These are phyloP conservation scores for Scaptomyza flava DNA, from an alignment of 2,888 invertebrate genomes.

Conservation along the genomic window DNA sequence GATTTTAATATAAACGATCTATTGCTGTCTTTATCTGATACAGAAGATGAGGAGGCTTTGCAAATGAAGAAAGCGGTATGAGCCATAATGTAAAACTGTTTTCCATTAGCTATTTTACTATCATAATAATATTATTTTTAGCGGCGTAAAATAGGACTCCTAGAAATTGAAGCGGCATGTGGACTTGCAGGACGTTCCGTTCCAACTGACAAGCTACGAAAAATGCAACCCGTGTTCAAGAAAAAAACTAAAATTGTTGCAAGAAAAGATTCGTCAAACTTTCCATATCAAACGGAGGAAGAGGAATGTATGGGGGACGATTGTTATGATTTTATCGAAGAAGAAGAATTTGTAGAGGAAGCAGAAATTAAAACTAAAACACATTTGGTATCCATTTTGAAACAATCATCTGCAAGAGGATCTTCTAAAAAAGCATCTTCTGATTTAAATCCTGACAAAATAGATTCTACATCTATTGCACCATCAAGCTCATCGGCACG, in stretches of 20 bases:
- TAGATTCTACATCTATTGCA: no score
- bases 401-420: background rate
- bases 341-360: background rate
- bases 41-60: slow-evolving; percentile 25
- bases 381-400: background rate
- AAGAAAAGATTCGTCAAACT: background rate
- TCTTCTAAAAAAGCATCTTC: background rate
- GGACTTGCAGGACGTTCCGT: background rate
- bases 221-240: background rate
- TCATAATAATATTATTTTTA: slow-evolving; percentile 7
- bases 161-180: slow-evolving; percentile 47
- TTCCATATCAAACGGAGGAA: background rate
- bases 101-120: background rate
- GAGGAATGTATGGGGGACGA: background rate
- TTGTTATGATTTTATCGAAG: slow-evolving; percentile 4
- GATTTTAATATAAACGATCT: slow-evolving; percentile 35
- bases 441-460: no score
- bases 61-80: slow-evolving; percentile 35
- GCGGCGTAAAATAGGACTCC: slow-evolving; percentile 59
- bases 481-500: background rate
- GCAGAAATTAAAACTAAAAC: slow-evolving; percentile 7
- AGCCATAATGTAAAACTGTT: background rate
- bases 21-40: slow-evolving; percentile 30
- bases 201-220: background rate
- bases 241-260: background rate